Evolutionary conservation across 2,113 vertebrate genomes (phyloP).

Genomic region (Erpornis zantholeuca): DNA sequence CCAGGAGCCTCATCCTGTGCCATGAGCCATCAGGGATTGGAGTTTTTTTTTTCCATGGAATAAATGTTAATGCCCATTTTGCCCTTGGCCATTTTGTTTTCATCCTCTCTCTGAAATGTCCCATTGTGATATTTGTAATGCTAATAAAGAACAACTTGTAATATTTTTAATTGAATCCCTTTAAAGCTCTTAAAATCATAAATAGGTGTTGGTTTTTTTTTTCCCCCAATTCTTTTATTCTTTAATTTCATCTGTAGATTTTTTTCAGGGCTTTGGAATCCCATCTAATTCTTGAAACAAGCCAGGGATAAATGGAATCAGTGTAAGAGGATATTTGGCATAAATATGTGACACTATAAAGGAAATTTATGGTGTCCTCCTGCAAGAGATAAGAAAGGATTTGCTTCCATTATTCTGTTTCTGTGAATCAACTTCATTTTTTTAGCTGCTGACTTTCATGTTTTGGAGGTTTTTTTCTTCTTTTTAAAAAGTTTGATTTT

Average conservation of each 20-base stretch:
- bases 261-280: conserved; percentile 52
- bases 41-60: neutral
- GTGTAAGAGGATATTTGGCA: conserved; percentile 66
- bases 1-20: neutral
- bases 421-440: neutral
- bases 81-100: neutral
- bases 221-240: neutral
- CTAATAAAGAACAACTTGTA: conserved; percentile 55
- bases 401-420: neutral
- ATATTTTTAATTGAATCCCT: conserved; percentile 68
- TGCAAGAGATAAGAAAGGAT: conserved; percentile 17
- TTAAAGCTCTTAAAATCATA: conserved; percentile 58
- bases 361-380: conserved; percentile 11
- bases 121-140: conserved; percentile 6
- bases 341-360: conserved; percentile 45
- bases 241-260: conserved; percentile 14
- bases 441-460: neutral
- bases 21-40: neutral
- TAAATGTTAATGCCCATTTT: neutral
- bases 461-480: neutral
- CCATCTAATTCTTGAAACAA: conserved; percentile 64
- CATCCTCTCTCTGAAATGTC: neutral
- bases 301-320: conserved; percentile 66
- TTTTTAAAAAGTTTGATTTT: neutral
- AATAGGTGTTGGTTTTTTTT: conserved; percentile 11